These are phyloP conservation scores for Heliopora coerulea DNA, from an alignment of 92 coral and sea anemone genomes.

Conservation along the genomic window DNA sequence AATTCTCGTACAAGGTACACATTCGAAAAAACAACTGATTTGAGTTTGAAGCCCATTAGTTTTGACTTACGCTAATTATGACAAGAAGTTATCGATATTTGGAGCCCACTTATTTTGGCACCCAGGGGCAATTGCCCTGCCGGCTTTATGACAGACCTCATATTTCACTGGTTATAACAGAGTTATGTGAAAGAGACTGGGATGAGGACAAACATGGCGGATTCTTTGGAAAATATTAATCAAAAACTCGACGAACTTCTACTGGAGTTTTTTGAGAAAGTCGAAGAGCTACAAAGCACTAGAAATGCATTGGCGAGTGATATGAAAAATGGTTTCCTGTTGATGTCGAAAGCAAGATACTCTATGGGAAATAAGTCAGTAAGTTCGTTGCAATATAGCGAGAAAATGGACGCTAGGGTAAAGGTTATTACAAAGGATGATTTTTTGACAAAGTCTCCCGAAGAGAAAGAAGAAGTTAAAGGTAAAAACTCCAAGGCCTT, in stretches of 20 bases:
- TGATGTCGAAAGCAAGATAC: constrained; percentile 89
- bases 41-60: no score
- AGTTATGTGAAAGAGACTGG: constrained; percentile 26
- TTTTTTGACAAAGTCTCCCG: neutral
- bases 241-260: constrained; percentile 63
- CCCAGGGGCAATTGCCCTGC: no score
- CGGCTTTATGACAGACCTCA: no score
- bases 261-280: constrained; percentile 70
- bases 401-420: constrained; percentile 66
- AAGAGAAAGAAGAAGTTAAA: neutral
- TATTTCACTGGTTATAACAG: no score
- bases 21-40: no score
- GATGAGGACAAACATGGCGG: constrained; percentile 67
- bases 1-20: no score
- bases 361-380: constrained; percentile 97
- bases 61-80: no score
- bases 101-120: no score
- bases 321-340: constrained; percentile 85
- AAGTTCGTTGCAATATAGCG: constrained; percentile 74
- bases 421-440: neutral
- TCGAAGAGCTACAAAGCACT: constrained; percentile 63
- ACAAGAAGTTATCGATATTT: no score
- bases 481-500: neutral
- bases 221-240: constrained; percentile 39
- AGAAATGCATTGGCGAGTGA: constrained; percentile 54